Evolutionary conservation across 1,140 invertebrate genomes (phyloP), one percentile per base, ranked within the genome.

Genomic region (Ceratina australensis): DNA sequence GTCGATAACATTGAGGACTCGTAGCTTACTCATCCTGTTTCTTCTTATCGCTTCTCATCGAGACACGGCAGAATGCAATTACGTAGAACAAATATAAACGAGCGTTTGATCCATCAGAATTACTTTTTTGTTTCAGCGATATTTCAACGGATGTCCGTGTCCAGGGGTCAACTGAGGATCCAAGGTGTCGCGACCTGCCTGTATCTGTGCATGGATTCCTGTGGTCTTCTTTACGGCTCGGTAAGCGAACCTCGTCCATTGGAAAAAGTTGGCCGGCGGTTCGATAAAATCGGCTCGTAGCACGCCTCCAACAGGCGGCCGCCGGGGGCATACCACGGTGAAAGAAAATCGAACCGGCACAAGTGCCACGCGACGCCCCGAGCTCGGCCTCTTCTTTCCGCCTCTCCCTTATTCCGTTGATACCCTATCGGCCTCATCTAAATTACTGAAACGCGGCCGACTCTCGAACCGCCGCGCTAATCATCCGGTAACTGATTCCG

Each of bases 201-300:
- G 88, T 97, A 94, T 93, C 95, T 97, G 87, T 97, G 96, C 90
- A 96, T 97, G 96, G 96, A 96, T 92, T 93, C 94, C 80, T 97
- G 96, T 90, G 96, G 96, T 90, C 93, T 95, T 88, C 94, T 96
- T 80, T 97, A 97, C 93, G 95, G 95, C 89, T 95, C 96, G 94
- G 96, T 97, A 94, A 95, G 96, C 95, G 26, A 73, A 80, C 18
- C 50, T 64, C 33, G 24, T 57, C 42, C 49, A 0, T 57, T 7
- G n/a, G 61, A 59, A 63, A 79, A 79, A 56, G 20, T 80, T 57
- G 65, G 50, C 49, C 78, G 49, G 33, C 64, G 49, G 47, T 16
- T 61, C 24, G 78, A 71, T 71, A 57, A 77, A 63, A 64, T 79
- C 64, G 33, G 12, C 50, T 60, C 22, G 50, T 49, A 42, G 47